Evolutionary conservation across 1,140 invertebrate genomes (phyloP), one percentile per base, ranked within the genome.

Genomic region (Aphaenogaster ashmeadi): DNA sequence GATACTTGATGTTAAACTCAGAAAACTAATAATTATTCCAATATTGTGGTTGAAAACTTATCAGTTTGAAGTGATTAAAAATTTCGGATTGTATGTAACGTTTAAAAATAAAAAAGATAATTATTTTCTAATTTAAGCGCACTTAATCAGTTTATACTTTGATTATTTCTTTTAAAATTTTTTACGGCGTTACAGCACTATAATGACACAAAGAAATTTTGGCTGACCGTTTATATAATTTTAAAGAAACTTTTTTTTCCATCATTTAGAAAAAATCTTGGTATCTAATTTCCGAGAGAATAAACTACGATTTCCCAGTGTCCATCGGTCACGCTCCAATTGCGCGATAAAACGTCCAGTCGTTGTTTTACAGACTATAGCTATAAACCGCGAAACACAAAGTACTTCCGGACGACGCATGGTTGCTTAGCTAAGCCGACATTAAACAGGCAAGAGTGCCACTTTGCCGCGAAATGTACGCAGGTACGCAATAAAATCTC

Each of bases 381-480:
- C 11, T 41, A 50, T 78, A 44, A 67, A 69, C 47, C 11, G 58
- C 44, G 11, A 56, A 69, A 47, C 66, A 84, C 54, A 47, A 41
- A 62, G 15, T 62, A 52, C 41, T 47, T n/a, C 33, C 60, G 3
- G 47, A 60, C 3, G 21, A 47, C 56, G n/a, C 52, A 62, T 44
- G 9, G 67, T 54, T 52, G 66, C 52, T 90, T 89, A 85, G 74
- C 38, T 79, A 86, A 87, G 38, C 36, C 62, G 83, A 87, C 56
- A 80, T 87, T 74, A 81, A 90, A 83, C 60, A 83, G 62, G 33
- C 64, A 78, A 84, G 72, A 58, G 64, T 54, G 60, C 64, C 15
- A 50, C 33, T 79, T 80, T 15, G 7, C n/a, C 44, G 71, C 11
- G 18, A 79, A 69, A 56, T 21, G 44, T 72, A 60, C 41, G 38